A percentile compares a stretch with the other conserved stretches of the same genome.
Conservation (phyloP, 2,113 vertebrate species). For the Cephalopholis sonnerati region DNA sequence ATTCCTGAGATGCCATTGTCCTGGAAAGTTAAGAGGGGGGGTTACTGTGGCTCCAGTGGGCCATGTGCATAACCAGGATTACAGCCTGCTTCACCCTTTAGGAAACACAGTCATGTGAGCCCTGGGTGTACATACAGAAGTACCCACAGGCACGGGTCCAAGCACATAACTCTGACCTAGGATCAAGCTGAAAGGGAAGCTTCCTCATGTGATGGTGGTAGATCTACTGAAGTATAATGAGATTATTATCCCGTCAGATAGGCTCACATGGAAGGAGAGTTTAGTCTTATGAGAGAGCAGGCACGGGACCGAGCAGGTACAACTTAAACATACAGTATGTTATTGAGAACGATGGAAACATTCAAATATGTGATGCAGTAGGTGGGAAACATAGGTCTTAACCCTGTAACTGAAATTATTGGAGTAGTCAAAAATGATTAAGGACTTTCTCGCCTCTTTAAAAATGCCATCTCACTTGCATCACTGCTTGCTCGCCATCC, state of each 20-base stretch:
- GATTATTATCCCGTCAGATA: constrained; percentile 79
- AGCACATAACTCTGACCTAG: constrained; percentile 22
- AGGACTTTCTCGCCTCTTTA: too few relatives aligned
- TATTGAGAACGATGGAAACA: background rate
- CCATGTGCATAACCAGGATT: constrained; percentile 70
- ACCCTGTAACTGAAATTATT: too few relatives aligned
- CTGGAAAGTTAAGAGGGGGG: constrained; percentile 50
- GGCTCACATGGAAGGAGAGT: constrained; percentile 45
- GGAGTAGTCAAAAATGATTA: too few relatives aligned
- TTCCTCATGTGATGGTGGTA: constrained; percentile 73
- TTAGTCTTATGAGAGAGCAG: constrained; percentile 41
- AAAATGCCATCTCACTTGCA: too few relatives aligned
- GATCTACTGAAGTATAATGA: constrained; percentile 74
- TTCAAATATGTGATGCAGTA: background rate
- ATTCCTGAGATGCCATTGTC: constrained; percentile 84
- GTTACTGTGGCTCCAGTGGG: constrained; percentile 66
- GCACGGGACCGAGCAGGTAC: constrained; percentile 28
- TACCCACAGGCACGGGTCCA: constrained; percentile 10
- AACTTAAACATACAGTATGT: constrained; percentile 10
- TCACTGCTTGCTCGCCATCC: too few relatives aligned
- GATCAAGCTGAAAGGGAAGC: constrained; percentile 19
- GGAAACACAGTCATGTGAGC: constrained; percentile 76
- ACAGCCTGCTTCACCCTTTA: constrained; percentile 55
- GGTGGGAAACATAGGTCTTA: too few relatives aligned
- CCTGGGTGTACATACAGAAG: constrained; percentile 17